Conservation (phyloP, 2,888 invertebrate genomes). For the Iphiclides podalirius region DNA sequence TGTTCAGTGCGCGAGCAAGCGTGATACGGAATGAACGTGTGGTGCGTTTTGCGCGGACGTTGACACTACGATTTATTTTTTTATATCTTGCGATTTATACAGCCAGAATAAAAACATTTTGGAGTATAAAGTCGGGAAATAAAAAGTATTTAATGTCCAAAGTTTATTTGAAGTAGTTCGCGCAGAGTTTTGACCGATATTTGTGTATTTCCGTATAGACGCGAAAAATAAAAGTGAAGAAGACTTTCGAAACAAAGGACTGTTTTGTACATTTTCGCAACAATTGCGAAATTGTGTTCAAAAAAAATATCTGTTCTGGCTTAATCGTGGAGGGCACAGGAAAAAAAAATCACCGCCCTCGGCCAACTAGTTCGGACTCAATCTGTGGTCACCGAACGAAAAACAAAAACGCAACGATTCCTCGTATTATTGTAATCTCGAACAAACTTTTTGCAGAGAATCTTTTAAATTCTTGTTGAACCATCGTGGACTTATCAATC, state of each 20-base stretch:
- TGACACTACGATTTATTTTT: constrained; percentile 72
- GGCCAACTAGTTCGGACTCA: constrained; percentile 73
- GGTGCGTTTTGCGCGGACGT: constrained; percentile 80
- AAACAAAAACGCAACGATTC: constrained; percentile 74
- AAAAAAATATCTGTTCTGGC: constrained; percentile 61
- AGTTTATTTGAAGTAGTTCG: constrained; percentile 68
- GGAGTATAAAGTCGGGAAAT: constrained; percentile 70
- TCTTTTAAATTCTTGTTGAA: constrained; percentile 64
- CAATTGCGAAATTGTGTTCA: constrained; percentile 78
- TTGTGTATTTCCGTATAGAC: constrained; percentile 79
- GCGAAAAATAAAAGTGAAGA: constrained; percentile 65
- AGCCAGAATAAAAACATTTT: constrained; percentile 67
- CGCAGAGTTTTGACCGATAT: constrained; percentile 73
- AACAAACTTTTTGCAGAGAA: constrained; percentile 48
- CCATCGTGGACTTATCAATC: constrained; percentile 56
- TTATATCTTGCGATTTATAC: constrained; percentile 71
- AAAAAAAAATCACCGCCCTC: constrained; percentile 56
- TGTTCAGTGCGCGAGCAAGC: constrained; percentile 79
- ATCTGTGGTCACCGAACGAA: constrained; percentile 71
- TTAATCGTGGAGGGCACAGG: constrained; percentile 52
- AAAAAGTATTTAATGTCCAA: constrained; percentile 59
- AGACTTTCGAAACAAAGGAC: constrained; percentile 77
- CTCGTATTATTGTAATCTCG: constrained; percentile 54
- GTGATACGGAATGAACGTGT: constrained; percentile 80
- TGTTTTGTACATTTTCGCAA: constrained; percentile 80